Conservation (phyloP, 2,888 invertebrate genomes). For the Zaprionus obscuricornis region DNA sequence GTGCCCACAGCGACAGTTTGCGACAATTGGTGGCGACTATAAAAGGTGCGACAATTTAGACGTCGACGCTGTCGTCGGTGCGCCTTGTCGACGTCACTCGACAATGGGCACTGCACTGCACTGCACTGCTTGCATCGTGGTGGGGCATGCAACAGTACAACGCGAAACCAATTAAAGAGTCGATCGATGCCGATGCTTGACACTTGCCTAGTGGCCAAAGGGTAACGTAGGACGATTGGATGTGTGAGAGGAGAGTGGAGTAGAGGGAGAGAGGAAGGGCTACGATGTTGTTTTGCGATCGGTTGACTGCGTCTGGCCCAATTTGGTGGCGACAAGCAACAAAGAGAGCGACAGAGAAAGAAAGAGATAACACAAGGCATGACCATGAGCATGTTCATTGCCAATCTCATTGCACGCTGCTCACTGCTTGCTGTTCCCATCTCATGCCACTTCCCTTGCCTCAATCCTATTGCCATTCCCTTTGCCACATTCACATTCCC, state of each 20-base stretch:
- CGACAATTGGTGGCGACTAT: conserved; percentile 34
- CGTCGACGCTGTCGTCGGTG: conserved; percentile 52
- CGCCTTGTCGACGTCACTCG: conserved; percentile 59
- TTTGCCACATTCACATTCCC: conserved; percentile 36
- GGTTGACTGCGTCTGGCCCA: conserved; percentile 31
- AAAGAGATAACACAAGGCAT: no score
- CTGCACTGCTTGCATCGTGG: no score
- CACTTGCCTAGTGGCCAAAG: not conserved
- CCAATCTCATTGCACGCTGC: no score
- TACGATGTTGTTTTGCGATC: conserved; percentile 10
- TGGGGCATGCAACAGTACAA: conserved; percentile 16
- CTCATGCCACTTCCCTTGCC: not conserved
- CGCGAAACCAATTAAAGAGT: conserved; percentile 55
- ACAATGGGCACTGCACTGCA: conserved; percentile 3
- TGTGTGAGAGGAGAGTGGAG: not conserved
- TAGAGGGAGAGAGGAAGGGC: not conserved
- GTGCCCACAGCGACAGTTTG: not conserved
- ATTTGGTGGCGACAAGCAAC: conserved; percentile 32
- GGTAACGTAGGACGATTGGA: no score
- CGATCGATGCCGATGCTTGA: conserved; percentile 29
- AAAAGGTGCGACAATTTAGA: conserved; percentile 72
- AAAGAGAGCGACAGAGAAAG: conserved; percentile 5
- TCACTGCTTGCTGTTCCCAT: no score
- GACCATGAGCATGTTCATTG: conserved; percentile 29
- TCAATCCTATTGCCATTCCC: conserved; percentile 10